Conservation (phyloP, 2,113 vertebrate genomes). For the Donacobius atricapilla region DNA sequence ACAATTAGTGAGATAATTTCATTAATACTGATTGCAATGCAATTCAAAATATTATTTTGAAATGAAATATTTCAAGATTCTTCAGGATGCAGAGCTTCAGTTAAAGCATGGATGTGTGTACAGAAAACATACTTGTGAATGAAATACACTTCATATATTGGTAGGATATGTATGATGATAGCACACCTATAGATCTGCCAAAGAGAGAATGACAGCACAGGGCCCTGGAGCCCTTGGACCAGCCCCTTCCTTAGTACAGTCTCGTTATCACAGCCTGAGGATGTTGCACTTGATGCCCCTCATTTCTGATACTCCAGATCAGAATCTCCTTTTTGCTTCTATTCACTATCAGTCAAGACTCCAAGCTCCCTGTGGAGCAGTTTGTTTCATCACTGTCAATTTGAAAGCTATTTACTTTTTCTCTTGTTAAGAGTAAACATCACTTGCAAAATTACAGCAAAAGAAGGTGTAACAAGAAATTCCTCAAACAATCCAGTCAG, state of each 20-base stretch:
- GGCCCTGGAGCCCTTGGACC: neutral
- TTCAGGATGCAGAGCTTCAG: neutral
- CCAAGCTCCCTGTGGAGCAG: neutral
- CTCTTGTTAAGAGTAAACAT: neutral
- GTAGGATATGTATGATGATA: neutral
- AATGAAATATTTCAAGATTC: neutral
- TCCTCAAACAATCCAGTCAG: neutral
- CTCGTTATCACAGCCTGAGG: neutral
- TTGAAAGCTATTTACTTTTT: neutral
- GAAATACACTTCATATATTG: rapidly evolving
- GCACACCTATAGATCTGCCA: neutral
- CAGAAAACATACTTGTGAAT: neutral
- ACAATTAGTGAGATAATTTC: neutral
- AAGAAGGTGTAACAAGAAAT: neutral
- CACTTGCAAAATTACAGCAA: neutral
- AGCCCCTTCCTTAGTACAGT: neutral
- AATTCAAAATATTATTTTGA: neutral
- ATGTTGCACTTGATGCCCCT: neutral
- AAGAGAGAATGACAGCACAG: neutral
- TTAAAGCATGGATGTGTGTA: rapidly evolving
- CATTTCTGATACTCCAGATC: neutral
- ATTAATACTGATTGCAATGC: neutral
- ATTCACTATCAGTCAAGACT: neutral
- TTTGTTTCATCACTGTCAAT: neutral
- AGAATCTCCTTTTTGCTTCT: neutral